Evolutionary conservation across 2,113 vertebrate species (phyloP).

Genomic region (Recurvirostra avosetta): DNA sequence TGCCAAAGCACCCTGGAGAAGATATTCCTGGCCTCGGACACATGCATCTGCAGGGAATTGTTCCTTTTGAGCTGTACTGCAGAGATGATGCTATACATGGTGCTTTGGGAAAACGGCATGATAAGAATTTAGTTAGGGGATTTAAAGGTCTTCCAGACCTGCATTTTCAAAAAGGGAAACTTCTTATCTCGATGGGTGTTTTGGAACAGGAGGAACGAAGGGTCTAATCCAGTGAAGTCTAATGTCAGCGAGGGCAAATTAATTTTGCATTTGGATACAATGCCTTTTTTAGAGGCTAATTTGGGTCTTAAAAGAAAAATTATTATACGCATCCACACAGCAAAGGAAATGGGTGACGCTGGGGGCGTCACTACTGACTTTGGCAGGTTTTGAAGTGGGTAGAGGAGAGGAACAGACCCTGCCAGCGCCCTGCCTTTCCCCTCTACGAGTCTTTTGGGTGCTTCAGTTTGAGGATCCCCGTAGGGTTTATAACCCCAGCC

Average conservation of each 20-base stretch:
- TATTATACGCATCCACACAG: too few species aligned
- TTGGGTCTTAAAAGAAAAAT: not conserved
- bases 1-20: not conserved
- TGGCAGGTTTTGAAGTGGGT: not conserved
- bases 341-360: not conserved
- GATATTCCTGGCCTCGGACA: not conserved
- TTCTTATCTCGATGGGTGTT: not conserved
- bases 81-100: not conserved
- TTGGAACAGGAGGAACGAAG: not conserved
- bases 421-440: not conserved
- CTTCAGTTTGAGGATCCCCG: not conserved
- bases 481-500: not conserved
- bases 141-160: conserved; percentile 17
- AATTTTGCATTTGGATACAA: not conserved
- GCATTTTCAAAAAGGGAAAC: not conserved
- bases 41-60: not conserved
- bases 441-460: not conserved
- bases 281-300: not conserved
- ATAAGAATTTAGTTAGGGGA: not conserved
- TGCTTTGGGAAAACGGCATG: not conserved
- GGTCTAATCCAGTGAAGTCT: not conserved
- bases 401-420: not conserved
- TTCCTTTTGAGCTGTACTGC: not conserved
- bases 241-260: not conserved
- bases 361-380: not conserved